Evolutionary conservation across 2,113 vertebrate genomes (phyloP).

Genomic region (Azemiops feae): DNA sequence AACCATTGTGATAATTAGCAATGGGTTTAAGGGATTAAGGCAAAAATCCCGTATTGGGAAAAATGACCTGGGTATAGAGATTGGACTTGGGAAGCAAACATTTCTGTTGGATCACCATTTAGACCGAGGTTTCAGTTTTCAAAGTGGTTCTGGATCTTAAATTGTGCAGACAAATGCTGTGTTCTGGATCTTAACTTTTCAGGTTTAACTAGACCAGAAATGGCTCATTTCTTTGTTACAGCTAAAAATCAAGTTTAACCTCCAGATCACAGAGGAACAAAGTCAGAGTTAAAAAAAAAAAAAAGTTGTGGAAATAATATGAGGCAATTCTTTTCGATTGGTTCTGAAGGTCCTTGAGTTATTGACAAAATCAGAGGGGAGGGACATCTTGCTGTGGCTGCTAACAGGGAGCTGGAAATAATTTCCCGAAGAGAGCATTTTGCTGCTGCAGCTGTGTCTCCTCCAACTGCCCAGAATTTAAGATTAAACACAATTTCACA

Average conservation of each 20-base stretch:
- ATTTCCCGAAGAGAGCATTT: neutral
- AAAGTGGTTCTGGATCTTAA: neutral
- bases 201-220: neutral
- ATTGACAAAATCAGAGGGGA: neutral
- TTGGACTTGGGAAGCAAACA: neutral
- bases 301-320: neutral
- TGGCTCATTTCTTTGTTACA: neutral
- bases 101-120: neutral
- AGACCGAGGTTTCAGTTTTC: neutral
- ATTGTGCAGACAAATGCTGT: neutral
- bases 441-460: neutral
- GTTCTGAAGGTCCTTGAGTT: conserved; percentile 1
- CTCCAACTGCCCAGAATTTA: neutral
- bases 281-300: neutral
- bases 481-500: neutral
- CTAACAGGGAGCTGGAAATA: neutral
- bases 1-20: neutral
- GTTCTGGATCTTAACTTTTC: neutral
- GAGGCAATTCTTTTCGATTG: neutral
- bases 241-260: neutral
- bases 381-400: neutral
- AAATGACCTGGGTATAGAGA: neutral
- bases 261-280: neutral
- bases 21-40: neutral
- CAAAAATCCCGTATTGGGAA: neutral